Percentiles rank a stretch among this genome's conserved stretches.
Conservation (phyloP, 2,888 invertebrate species). For the Schrankia costaestrigalis region DNA sequence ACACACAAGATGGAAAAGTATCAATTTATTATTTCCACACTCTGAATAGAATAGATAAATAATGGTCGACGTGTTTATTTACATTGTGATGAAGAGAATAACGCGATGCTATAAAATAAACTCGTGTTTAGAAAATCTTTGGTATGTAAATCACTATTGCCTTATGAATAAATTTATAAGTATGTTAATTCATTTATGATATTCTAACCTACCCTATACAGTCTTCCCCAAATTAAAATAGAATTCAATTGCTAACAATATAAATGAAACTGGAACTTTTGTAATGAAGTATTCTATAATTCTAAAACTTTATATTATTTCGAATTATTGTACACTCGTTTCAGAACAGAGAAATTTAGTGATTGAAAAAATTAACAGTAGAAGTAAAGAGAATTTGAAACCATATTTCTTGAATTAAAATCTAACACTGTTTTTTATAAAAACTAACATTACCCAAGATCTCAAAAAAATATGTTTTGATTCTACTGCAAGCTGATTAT, state of each 20-base stretch:
- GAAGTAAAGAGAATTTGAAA: no score
- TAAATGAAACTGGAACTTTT: not conserved
- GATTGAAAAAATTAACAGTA: no score
- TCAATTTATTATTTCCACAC: constrained; percentile 74
- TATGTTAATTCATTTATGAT: constrained; percentile 6
- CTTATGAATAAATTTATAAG: constrained; percentile 34
- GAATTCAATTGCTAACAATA: not conserved
- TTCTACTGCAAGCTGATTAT: no score
- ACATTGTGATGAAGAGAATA: constrained; percentile 31
- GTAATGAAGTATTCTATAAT: no score
- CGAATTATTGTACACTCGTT: no score
- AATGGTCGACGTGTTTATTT: constrained; percentile 43
- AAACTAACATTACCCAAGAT: no score
- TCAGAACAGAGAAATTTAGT: no score
- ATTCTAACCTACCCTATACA: constrained; percentile 1
- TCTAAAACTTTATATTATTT: no score
- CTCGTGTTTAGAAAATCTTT: constrained; percentile 41
- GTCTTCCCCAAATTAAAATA: constrained; percentile 1
- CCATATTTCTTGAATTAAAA: no score
- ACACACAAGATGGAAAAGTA: constrained; percentile 59
- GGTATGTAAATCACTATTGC: constrained; percentile 45
- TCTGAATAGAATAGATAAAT: constrained; percentile 50
- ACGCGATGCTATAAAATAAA: constrained; percentile 14
- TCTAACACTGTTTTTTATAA: no score
- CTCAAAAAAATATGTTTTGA: no score